Conservation (phyloP, 2,113 vertebrate species). For the Dasypus novemcinctus region DNA sequence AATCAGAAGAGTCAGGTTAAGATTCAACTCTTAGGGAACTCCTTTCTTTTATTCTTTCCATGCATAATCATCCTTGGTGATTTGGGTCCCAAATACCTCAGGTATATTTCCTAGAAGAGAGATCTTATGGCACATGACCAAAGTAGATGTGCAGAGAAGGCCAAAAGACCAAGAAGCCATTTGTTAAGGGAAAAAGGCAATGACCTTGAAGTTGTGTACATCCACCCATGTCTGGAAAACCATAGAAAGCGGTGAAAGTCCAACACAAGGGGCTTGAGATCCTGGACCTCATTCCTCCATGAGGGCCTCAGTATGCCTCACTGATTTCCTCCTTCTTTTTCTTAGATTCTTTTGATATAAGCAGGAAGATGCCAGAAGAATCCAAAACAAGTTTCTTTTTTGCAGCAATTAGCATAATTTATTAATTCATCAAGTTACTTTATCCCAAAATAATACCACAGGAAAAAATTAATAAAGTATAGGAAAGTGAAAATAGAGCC, state of each 20-base stretch:
- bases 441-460: not conserved
- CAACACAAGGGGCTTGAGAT: not conserved
- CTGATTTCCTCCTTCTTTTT: not conserved
- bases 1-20: not conserved
- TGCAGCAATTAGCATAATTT: not conserved
- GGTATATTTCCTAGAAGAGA: not conserved
- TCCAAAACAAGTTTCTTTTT: not conserved
- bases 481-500: not conserved
- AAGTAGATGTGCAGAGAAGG: not conserved
- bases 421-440: not conserved
- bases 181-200: not conserved
- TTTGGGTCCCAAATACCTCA: not conserved
- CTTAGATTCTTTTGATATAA: not conserved
- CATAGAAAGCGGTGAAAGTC: not conserved
- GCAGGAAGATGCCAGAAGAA: constrained; percentile 10
- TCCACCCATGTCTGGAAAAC: not conserved
- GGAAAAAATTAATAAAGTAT: not conserved
- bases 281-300: not conserved
- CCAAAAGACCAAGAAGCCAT: not conserved
- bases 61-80: not conserved
- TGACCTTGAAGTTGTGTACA: not conserved
- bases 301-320: not conserved
- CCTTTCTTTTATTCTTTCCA: not conserved
- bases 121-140: not conserved
- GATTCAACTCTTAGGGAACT: not conserved